Evolutionary conservation across 53 echinoderm and acorn worm species (phyloP).

Genomic region (Paelopatides confundens): DNA sequence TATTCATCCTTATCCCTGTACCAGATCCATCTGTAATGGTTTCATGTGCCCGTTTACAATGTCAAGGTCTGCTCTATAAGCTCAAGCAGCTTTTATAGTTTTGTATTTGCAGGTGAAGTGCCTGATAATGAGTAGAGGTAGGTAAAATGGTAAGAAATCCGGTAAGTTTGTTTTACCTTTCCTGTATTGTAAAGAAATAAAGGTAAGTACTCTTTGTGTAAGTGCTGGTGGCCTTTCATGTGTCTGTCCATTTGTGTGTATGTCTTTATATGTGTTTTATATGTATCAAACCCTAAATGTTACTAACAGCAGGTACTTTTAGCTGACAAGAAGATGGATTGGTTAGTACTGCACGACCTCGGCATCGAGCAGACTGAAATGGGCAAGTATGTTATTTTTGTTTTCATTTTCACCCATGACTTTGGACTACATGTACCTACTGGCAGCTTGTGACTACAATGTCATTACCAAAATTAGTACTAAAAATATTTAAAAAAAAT

Average conservation of each 20-base stretch:
- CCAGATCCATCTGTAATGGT: conserved; percentile 73
- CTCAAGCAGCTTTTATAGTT: conserved; percentile 33
- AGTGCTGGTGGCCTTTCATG: conserved; percentile 60
- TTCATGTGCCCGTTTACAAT: conserved; percentile 80
- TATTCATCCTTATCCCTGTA: conserved; percentile 73
- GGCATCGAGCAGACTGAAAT: not conserved
- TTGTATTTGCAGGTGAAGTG: conserved; percentile 22
- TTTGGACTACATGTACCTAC: not conserved
- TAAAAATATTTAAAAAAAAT: too few species aligned
- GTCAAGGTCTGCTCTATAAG: conserved; percentile 82
- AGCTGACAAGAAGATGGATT: not conserved
- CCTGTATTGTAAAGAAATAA: not conserved
- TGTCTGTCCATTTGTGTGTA: conserved; percentile 22
- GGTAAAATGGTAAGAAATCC: not conserved
- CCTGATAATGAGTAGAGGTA: not conserved
- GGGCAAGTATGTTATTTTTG: not conserved
- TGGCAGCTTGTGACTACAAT: not conserved
- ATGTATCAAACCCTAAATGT: conserved; percentile 32
- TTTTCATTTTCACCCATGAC: not conserved
- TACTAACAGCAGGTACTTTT: conserved; percentile 47
- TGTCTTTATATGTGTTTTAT: conserved; percentile 21
- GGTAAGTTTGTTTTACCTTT: conserved; percentile 20
- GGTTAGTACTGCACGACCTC: not conserved
- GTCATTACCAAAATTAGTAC: not conserved
- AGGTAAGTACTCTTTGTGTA: conserved; percentile 38